phyloP scores from a whole-genome alignment of 2,113 vertebrate species.

The Prunella fulvescens region DNA sequence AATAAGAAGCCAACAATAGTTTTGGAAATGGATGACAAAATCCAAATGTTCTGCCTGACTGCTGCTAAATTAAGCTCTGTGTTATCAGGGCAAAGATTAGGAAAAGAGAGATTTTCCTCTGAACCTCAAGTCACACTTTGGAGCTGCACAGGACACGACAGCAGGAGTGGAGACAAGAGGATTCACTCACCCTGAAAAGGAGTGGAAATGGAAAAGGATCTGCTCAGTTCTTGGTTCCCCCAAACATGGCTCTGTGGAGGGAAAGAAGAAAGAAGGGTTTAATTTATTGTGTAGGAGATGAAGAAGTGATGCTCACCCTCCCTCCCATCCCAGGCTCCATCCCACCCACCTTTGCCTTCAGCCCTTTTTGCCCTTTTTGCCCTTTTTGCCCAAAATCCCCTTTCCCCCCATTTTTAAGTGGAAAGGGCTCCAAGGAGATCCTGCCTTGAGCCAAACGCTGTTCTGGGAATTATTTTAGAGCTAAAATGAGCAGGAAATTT shows the following conservation, averaged over 20 bases:
- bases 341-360: not conserved
- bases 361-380: not conserved
- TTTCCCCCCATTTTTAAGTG: not conserved
- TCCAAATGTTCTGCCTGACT: constrained; percentile 59
- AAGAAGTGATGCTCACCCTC: not conserved
- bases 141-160: not conserved
- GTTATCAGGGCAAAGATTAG: constrained; percentile 46
- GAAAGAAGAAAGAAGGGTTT: not conserved
- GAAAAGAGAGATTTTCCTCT: constrained; percentile 38
- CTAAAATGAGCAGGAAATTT: not conserved
- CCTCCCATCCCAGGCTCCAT: not conserved
- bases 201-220: not conserved
- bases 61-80: constrained; percentile 53
- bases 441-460: not conserved
- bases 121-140: constrained; percentile 1
- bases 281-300: not conserved
- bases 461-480: not conserved
- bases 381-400: not conserved
- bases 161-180: constrained; percentile 11
- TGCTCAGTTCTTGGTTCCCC: not conserved
- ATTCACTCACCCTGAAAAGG: constrained; percentile 62
- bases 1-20: constrained; percentile 49
- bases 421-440: not conserved
- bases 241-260: not conserved
- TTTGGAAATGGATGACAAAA: constrained; percentile 64